A percentile compares a stretch with the other conserved stretches of the same genome.
These are phyloP conservation scores for Spilosoma lubricipeda DNA, from an alignment of 2,888 invertebrate species.

Conservation along the genomic window DNA sequence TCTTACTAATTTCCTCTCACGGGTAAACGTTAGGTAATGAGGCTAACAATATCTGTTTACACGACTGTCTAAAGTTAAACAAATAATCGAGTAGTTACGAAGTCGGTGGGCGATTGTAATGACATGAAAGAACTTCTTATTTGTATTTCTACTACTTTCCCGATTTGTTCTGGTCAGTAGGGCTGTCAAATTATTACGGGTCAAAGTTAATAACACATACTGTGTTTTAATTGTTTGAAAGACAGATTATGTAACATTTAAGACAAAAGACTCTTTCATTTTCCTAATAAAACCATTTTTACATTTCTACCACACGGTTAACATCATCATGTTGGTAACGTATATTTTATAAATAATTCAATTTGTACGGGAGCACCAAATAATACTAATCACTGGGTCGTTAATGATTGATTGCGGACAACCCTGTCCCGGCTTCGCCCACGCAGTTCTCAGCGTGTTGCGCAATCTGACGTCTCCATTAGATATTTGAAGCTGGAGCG, in stretches of 20 bases:
- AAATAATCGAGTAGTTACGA: slow-evolving; percentile 48
- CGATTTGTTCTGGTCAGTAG: slow-evolving; percentile 54
- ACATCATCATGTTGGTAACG: slow-evolving; percentile 11
- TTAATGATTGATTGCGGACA: slow-evolving; percentile 46
- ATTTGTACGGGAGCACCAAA: slow-evolving; percentile 10
- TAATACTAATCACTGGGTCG: slow-evolving; percentile 37
- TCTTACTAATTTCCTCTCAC: slow-evolving; percentile 57
- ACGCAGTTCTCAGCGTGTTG: slow-evolving; percentile 75
- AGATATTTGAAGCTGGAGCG: slow-evolving; percentile 62
- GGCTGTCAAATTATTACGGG: slow-evolving; percentile 41
- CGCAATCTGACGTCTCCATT: slow-evolving; percentile 82
- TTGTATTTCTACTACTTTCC: slow-evolving; percentile 62
- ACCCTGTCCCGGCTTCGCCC: slow-evolving; percentile 65
- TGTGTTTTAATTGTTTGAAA: slow-evolving; percentile 1
- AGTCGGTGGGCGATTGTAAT: slow-evolving; percentile 57
- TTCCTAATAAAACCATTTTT: slow-evolving; percentile 6
- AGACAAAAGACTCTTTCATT: not conserved
- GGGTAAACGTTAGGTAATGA: slow-evolving; percentile 46
- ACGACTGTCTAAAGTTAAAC: slow-evolving; percentile 63
- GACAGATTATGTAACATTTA: not conserved
- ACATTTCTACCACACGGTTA: slow-evolving; percentile 13
- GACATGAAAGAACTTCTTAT: slow-evolving; percentile 60
- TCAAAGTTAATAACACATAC: slow-evolving; percentile 1
- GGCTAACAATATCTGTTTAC: slow-evolving; percentile 62
- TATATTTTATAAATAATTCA: slow-evolving; percentile 23